Conservation (phyloP, 2,113 vertebrate genomes). For the Platichthys stellatus region DNA sequence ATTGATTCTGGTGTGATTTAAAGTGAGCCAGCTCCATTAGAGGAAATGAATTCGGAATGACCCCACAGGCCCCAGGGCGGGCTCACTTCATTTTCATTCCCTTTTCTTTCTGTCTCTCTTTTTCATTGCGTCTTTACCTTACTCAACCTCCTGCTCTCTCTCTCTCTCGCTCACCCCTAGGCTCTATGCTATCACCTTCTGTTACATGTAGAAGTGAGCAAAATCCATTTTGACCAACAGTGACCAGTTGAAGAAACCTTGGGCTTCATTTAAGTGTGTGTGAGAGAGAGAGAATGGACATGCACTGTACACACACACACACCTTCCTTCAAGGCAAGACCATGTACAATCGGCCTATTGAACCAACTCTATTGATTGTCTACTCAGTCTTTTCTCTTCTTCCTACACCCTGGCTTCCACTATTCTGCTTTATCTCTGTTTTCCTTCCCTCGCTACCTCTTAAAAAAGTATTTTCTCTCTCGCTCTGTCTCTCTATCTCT, state of each 20-base stretch:
- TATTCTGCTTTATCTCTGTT: slow-evolving; percentile 17
- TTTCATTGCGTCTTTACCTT: not conserved
- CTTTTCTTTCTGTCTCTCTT: slow-evolving; percentile 1
- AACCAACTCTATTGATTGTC: slow-evolving; percentile 51
- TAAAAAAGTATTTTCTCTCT: slow-evolving; percentile 10
- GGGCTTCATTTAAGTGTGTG: not conserved
- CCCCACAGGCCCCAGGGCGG: slow-evolving; percentile 16
- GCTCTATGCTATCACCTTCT: not conserved
- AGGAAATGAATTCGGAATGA: slow-evolving; percentile 46
- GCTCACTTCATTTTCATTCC: not conserved
- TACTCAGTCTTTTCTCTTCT: slow-evolving; percentile 22
- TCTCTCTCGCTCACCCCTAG: not conserved
- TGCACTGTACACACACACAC: not conserved
- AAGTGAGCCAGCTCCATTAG: slow-evolving; percentile 33
- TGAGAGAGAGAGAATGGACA: not conserved
- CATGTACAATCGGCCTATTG: slow-evolving; percentile 36
- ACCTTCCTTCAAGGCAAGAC: slow-evolving; percentile 22
- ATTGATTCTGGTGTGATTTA: slow-evolving; percentile 43
- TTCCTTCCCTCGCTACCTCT: slow-evolving; percentile 16
- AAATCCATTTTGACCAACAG: slow-evolving; percentile 31
- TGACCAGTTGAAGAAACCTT: slow-evolving; percentile 24
- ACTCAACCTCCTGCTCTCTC: not conserved
- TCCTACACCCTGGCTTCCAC: slow-evolving; percentile 9
- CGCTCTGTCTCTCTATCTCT: slow-evolving; percentile 5
- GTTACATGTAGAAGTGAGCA: slow-evolving; percentile 16